Evolutionary conservation across 2,888 invertebrate species (phyloP).

Genomic region (Sarcophaga carnaria): DNA sequence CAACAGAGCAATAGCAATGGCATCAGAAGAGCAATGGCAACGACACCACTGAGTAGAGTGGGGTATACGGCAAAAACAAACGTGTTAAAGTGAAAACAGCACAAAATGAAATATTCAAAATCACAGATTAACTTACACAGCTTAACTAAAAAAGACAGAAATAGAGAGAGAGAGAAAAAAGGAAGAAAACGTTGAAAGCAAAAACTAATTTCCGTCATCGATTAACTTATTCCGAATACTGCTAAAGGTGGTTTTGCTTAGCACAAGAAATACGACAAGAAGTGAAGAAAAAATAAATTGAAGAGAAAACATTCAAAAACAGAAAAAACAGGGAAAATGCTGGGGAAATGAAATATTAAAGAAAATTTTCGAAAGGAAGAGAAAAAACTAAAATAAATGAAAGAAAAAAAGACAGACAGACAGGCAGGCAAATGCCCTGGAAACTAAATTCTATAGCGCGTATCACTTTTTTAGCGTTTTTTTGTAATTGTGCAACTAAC

Average conservation of each 20-base stretch:
- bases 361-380: slow-evolving; percentile 5
- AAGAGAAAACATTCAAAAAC: slow-evolving; percentile 18
- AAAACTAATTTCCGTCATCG: slow-evolving; percentile 74
- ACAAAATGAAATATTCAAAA: slow-evolving; percentile 62
- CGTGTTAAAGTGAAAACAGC: slow-evolving; percentile 58
- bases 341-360: slow-evolving; percentile 21
- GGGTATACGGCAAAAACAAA: background rate
- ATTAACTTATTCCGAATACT: slow-evolving; percentile 71
- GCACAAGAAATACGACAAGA: slow-evolving; percentile 21
- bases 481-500: slow-evolving; percentile 41
- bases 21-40: background rate
- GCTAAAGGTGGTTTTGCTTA: slow-evolving; percentile 55
- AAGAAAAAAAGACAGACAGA: background rate
- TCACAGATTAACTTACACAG: slow-evolving; percentile 61
- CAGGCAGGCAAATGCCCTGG: slow-evolving; percentile 37
- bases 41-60: background rate
- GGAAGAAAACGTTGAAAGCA: slow-evolving; percentile 66
- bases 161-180: too few relatives aligned
- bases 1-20: background rate
- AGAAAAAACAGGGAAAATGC: slow-evolving; percentile 5
- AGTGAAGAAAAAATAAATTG: background rate
- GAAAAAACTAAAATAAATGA: slow-evolving; percentile 9
- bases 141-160: background rate
- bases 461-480: slow-evolving; percentile 14
- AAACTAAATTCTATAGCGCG: slow-evolving; percentile 26